These are phyloP conservation scores for Mohoua ochrocephala DNA, from an alignment of 2,113 vertebrate species.

Conservation along the genomic window DNA sequence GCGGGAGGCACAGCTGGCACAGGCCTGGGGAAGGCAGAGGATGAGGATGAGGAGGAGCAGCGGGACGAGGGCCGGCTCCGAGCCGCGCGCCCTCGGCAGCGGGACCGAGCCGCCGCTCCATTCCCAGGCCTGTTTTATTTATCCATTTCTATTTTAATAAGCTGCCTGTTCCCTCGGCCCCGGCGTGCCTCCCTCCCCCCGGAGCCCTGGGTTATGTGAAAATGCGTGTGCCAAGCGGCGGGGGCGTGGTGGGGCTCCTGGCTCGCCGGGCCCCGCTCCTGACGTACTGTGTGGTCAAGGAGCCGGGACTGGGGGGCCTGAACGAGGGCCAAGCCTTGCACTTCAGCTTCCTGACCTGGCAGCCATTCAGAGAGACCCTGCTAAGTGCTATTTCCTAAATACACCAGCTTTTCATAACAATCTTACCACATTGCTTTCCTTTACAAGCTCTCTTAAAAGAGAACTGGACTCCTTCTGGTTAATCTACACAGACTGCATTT, in stretches of 20 bases:
- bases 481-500: constrained; percentile 88
- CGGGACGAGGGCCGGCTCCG: neutral
- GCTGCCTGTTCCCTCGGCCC: constrained; percentile 72
- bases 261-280: constrained; percentile 73
- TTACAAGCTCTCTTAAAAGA: constrained; percentile 83
- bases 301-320: constrained; percentile 78
- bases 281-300: constrained; percentile 83
- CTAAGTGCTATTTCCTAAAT: constrained; percentile 93
- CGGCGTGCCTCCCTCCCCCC: constrained; percentile 75
- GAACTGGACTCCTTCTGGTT: constrained; percentile 82
- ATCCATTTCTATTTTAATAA: constrained; percentile 86
- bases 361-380: constrained; percentile 88
- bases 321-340: constrained; percentile 85
- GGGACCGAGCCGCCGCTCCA: constrained; percentile 59
- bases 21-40: neutral
- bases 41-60: neutral
- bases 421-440: constrained; percentile 88
- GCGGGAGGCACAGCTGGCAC: rapidly evolving
- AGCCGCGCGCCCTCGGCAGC: neutral
- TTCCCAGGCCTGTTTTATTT: constrained; percentile 89
- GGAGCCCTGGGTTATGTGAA: constrained; percentile 95
- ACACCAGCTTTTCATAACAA: constrained; percentile 89
- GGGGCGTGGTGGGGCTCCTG: constrained; percentile 67
- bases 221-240: constrained; percentile 74
- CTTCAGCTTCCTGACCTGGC: constrained; percentile 91